These are phyloP conservation scores for Campaea margaritaria DNA, from an alignment of 2,888 invertebrate species.

Conservation along the genomic window DNA sequence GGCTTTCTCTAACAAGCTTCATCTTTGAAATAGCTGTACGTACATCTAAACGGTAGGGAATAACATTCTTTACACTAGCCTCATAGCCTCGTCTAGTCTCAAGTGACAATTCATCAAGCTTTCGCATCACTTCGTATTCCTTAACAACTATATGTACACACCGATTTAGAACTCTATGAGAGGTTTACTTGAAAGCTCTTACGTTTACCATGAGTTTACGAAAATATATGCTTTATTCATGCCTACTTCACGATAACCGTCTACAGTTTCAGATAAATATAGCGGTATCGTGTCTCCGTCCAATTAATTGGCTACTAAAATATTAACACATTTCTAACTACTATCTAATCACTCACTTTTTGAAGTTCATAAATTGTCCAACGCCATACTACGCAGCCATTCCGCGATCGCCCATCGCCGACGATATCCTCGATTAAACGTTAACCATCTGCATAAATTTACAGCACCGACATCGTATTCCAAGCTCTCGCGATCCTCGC, in stretches of 20 bases:
- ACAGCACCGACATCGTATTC: background rate
- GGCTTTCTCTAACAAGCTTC: background rate
- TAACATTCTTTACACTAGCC: constrained; percentile 7
- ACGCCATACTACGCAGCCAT: too few relatives aligned
- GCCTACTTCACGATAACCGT: constrained; percentile 21
- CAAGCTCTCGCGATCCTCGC: background rate
- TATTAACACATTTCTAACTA: background rate
- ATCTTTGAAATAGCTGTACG: constrained; percentile 6
- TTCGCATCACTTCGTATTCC: constrained; percentile 1
- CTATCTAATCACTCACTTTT: background rate
- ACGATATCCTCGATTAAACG: too few relatives aligned
- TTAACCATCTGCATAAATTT: background rate
- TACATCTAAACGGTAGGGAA: background rate
- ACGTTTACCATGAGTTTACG: constrained; percentile 15
- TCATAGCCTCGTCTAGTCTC: constrained; percentile 18
- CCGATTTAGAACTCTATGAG: background rate
- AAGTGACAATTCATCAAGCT: background rate
- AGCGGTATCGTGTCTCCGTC: constrained; percentile 4
- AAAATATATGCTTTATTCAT: constrained; percentile 26
- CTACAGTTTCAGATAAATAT: constrained; percentile 1
- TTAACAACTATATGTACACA: constrained; percentile 10
- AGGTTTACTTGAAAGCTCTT: background rate
- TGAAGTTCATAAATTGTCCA: background rate
- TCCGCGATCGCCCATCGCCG: too few relatives aligned
- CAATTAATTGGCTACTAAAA: background rate